Evolutionary conservation across 2,888 invertebrate genomes (phyloP).

Genomic region (Thymelicus lineola): DNA sequence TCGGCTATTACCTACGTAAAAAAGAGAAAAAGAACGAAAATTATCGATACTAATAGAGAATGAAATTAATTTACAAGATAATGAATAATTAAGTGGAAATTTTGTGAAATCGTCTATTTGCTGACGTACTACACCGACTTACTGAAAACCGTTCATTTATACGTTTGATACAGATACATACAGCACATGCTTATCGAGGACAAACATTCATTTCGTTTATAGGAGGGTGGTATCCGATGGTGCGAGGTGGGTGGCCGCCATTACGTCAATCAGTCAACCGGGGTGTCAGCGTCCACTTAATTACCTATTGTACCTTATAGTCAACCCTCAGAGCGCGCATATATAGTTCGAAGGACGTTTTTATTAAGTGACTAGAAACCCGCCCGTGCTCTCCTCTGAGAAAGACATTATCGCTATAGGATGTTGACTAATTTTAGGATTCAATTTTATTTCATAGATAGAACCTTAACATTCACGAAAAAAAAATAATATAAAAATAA

Average conservation of each 20-base stretch:
- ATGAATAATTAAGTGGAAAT: background rate
- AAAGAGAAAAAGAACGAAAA: no score
- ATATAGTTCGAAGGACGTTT: constrained; percentile 12
- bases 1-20: no score
- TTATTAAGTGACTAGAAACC: background rate
- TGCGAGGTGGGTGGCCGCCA: constrained; percentile 49
- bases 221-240: constrained; percentile 55
- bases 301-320: constrained; percentile 48
- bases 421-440: no score
- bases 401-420: no score
- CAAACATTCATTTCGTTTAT: constrained; percentile 78
- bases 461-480: no score
- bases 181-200: constrained; percentile 61
- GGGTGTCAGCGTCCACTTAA: constrained; percentile 54
- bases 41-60: background rate
- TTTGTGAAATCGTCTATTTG: background rate
- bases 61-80: background rate
- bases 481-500: no score
- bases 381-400: background rate
- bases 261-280: constrained; percentile 70
- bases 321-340: constrained; percentile 32
- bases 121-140: background rate
- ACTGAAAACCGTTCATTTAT: constrained; percentile 22
- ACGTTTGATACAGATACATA: constrained; percentile 43
- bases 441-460: no score